Evolutionary conservation across 2,888 invertebrate species (phyloP), one percentile per base, ranked within the genome.

Genomic region (Dendrolimus pini): DNA sequence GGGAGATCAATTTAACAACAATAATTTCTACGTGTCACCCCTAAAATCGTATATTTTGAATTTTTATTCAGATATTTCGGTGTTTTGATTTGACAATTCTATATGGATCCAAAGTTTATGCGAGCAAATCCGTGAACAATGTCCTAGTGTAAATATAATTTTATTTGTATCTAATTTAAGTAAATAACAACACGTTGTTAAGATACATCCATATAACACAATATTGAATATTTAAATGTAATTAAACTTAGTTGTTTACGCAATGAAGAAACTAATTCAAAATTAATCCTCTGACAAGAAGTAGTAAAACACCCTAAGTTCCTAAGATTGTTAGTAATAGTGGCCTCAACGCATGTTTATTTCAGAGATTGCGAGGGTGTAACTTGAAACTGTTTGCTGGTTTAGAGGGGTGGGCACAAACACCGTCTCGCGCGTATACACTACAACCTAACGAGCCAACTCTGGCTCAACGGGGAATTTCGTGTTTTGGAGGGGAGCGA

Each of bases 301-400:
- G 80, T 80, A 74, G 74, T 73, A 75, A 77, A 79, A 80, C 77
- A 78, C 72, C 68, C 69, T 74, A 75, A 82, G 79, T 83, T 81
- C 73, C 69, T 77, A 73, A 78, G 78, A 78, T 80, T 83, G 83
- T 83, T 81, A 80, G 80, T 72, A 72, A 73, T 80, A 78, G 82
- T 80, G 78, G 81, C 77, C 80, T 74, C 77, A 71, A 77, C 80
- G 81, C 78, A 79, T 84, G 84, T 85, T 84, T 85, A 83, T 84
- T 85, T 82, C 80, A 77, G 76, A 83, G 83, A 85, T 84, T 83
- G 83, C 77, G 80, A 82, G 83, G 80, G 80, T 81, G 84, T 83
- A 80, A 82, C 80, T 84, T 77, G 80, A 83, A 77, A 82, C 72
- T 83, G 83, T 83, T 84, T 82, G 78, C 81, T 72, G 79, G 81